phyloP scores from a whole-genome alignment of 1,140 invertebrate genomes.

The Heliconius himera region DNA sequence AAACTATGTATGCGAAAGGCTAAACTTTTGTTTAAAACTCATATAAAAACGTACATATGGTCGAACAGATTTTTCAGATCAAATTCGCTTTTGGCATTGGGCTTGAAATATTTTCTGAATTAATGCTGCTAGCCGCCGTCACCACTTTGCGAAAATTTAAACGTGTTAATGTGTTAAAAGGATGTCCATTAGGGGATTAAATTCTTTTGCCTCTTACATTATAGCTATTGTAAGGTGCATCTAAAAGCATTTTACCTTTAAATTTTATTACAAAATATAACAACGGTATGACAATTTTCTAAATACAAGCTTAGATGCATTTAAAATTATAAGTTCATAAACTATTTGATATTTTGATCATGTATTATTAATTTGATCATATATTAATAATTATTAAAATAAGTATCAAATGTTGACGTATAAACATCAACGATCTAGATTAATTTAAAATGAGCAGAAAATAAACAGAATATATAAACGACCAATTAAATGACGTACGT shows the following conservation, averaged over 20 bases:
- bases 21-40: constrained; percentile 39
- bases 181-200: constrained; percentile 65
- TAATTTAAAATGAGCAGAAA: no score
- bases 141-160: constrained; percentile 50
- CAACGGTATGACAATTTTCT: constrained; percentile 4
- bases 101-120: constrained; percentile 32
- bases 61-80: constrained; percentile 31
- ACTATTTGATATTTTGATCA: background rate
- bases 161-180: constrained; percentile 68
- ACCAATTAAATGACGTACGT: no score
- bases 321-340: background rate
- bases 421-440: no score
- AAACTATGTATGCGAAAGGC: constrained; percentile 32
- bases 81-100: constrained; percentile 36
- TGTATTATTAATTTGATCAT: no score
- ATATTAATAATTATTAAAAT: no score
- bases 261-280: constrained; percentile 19
- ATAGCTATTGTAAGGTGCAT: constrained; percentile 36
- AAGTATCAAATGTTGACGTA: no score
- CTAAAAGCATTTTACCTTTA: constrained; percentile 33
- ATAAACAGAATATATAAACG: no score
- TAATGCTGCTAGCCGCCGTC: constrained; percentile 29
- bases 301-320: background rate
- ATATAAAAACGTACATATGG: constrained; percentile 31
- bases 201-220: constrained; percentile 56